These are phyloP conservation scores for Amphimedon queenslandica DNA, from an alignment of 37 sponge, comb jelly and placozoan genomes.

Conservation along the genomic window DNA sequence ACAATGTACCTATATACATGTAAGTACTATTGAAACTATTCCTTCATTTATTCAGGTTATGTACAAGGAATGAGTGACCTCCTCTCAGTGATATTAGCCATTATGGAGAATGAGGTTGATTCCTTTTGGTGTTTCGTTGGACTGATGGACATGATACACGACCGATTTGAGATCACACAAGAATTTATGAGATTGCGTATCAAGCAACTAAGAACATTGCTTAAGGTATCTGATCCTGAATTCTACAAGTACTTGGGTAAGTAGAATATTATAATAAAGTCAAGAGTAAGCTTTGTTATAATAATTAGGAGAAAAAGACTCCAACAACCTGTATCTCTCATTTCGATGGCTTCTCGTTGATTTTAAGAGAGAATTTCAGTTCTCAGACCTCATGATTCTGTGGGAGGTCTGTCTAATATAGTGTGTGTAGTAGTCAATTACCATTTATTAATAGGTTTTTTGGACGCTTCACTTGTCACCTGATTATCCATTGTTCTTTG, in stretches of 20 bases:
- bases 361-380: conserved; percentile 91
- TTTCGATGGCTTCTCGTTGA: conserved; percentile 93
- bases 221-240: conserved; percentile 53
- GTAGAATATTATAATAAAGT: background rate
- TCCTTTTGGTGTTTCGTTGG: conserved; percentile 98
- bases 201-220: conserved; percentile 57
- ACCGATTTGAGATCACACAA: conserved; percentile 80
- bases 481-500: conserved; percentile 85
- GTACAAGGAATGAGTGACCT: conserved; percentile 99
- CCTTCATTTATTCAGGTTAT: conserved; percentile 82
- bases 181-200: conserved; percentile 54
- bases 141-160: conserved; percentile 90
- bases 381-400: conserved; percentile 55
- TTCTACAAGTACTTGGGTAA: conserved; percentile 76
- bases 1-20: too few species aligned
- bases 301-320: conserved; percentile 58
- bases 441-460: conserved; percentile 39
- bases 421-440: background rate
- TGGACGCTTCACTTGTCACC: conserved; percentile 74
- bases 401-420: conserved; percentile 77
- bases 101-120: conserved; percentile 90
- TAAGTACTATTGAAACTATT: too few species aligned
- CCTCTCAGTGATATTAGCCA: conserved; percentile 77
- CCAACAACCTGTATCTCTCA: conserved; percentile 81
- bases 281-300: too few species aligned